These are phyloP conservation scores for Alces alces DNA, from an alignment of 2,113 vertebrate species.

Conservation along the genomic window DNA sequence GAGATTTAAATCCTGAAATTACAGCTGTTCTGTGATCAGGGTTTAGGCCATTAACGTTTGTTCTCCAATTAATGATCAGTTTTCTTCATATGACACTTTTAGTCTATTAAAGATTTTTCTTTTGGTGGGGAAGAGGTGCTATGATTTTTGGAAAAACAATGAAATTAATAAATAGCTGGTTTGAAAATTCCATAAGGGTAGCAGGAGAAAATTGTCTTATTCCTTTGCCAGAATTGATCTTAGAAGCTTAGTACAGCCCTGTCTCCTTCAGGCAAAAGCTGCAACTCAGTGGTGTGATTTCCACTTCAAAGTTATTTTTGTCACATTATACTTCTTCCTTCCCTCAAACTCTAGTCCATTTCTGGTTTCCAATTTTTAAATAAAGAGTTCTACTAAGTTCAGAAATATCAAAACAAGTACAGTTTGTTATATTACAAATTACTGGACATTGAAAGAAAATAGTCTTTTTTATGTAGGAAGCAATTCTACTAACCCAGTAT, in stretches of 20 bases:
- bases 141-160: neutral
- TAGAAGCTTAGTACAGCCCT: neutral
- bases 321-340: neutral
- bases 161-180: neutral
- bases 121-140: neutral
- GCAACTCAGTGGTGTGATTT: neutral
- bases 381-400: neutral
- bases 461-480: neutral
- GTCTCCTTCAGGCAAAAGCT: neutral
- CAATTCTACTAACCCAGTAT: neutral
- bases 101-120: neutral
- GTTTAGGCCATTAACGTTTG: neutral
- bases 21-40: neutral
- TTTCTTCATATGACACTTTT: neutral
- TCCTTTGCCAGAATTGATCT: neutral
- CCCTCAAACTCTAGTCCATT: neutral
- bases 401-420: neutral
- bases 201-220: neutral
- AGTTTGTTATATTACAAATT: conserved; percentile 21
- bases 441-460: neutral
- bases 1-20: neutral
- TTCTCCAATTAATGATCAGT: neutral
- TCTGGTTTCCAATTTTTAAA: neutral
- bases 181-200: neutral
- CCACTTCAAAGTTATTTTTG: neutral